phyloP scores from a whole-genome alignment of 2,888 invertebrate genomes.

The Crocallis elinguaria region DNA sequence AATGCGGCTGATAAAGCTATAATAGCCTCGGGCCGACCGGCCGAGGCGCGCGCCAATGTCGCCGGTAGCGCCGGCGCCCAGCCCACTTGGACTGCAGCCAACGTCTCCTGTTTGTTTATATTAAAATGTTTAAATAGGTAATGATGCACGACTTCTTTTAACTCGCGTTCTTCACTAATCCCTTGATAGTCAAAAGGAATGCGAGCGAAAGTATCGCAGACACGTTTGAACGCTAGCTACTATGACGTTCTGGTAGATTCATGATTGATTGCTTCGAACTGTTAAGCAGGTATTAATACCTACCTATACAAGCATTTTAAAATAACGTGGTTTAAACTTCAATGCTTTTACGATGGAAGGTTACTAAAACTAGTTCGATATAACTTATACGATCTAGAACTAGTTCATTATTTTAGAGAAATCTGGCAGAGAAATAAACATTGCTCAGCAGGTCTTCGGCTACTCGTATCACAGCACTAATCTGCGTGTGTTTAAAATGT shows the following conservation, averaged over 20 bases:
- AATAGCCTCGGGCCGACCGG: slow-evolving; percentile 45
- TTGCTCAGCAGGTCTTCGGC: neutral
- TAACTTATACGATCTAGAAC: neutral
- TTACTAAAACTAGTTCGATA: neutral
- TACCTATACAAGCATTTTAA: neutral
- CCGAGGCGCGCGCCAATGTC: slow-evolving; percentile 48
- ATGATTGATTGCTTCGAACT: too few relatives aligned
- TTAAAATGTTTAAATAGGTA: slow-evolving; percentile 52
- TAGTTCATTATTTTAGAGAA: neutral
- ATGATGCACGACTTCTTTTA: slow-evolving; percentile 44
- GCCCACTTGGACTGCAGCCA: slow-evolving; percentile 75
- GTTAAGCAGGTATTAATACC: neutral
- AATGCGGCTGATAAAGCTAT: slow-evolving; percentile 57
- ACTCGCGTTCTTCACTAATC: slow-evolving; percentile 35
- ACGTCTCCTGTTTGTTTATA: slow-evolving; percentile 77
- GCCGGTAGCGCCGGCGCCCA: slow-evolving; percentile 72
- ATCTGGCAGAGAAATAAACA: neutral
- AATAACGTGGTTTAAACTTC: neutral
- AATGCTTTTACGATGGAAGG: neutral
- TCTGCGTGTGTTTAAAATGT: slow-evolving; percentile 15
- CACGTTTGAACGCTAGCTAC: neutral
- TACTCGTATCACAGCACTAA: neutral
- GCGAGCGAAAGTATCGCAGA: neutral
- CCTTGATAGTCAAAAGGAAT: neutral
- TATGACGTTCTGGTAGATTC: too few relatives aligned